Conservation (phyloP, 2,113 vertebrate species). For the Anthoscopus minutus region DNA sequence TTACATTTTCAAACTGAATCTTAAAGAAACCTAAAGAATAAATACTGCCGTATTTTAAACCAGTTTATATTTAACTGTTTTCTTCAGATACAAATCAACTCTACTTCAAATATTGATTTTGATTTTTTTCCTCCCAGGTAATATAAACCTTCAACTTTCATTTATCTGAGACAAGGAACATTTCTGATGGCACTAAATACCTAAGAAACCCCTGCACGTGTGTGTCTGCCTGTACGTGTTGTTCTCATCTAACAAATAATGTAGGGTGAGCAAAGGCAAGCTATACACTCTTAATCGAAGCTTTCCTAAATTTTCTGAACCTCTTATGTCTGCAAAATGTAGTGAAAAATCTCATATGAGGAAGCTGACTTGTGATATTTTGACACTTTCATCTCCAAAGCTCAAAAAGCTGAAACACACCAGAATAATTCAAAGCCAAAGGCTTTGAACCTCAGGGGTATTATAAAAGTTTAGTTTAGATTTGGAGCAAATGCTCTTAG, state of each 20-base stretch:
- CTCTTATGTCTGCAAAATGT: neutral
- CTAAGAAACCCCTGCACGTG: neutral
- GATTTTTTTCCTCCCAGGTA: neutral
- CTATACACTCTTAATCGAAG: neutral
- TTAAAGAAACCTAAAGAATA: neutral
- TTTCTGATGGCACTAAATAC: neutral
- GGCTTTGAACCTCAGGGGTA: neutral
- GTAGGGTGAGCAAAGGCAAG: neutral
- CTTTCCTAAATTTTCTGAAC: neutral
- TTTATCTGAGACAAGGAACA: neutral
- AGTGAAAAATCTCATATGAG: neutral
- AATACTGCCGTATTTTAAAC: neutral
- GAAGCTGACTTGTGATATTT: neutral
- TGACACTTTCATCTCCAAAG: constrained; percentile 8
- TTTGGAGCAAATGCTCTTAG: neutral
- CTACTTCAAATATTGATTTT: neutral
- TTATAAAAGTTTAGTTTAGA: neutral
- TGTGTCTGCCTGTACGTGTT: neutral
- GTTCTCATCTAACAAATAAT: neutral
- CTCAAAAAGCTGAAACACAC: neutral
- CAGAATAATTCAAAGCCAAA: constrained; percentile 3
- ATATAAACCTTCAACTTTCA: neutral
- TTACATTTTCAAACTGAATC: neutral
- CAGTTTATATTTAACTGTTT: neutral
- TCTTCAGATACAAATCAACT: neutral